Evolutionary conservation across 2,113 vertebrate species (phyloP).

Genomic region (Engystomops pustulosus): DNA sequence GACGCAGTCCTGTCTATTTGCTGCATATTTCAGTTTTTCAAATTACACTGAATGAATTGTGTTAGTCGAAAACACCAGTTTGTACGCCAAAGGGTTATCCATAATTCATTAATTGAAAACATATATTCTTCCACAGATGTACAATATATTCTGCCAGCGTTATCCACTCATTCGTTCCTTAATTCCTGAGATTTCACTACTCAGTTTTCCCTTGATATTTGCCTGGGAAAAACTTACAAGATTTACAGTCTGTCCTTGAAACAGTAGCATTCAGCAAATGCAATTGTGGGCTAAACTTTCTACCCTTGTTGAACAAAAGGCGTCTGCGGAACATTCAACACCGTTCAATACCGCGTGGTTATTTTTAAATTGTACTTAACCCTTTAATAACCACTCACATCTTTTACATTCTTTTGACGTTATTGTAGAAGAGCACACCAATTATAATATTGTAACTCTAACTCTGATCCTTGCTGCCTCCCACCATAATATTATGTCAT

Average conservation of each 20-base stretch:
- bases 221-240: slow-evolving; percentile 28
- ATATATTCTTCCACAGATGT: slow-evolving; percentile 57
- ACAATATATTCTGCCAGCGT: slow-evolving; percentile 50
- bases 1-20: slow-evolving; percentile 24
- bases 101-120: slow-evolving; percentile 59
- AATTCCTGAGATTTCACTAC: slow-evolving; percentile 46
- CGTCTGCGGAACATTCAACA: not conserved
- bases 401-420: no score
- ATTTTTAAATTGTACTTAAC: no score
- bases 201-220: slow-evolving; percentile 52
- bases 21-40: slow-evolving; percentile 30
- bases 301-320: slow-evolving; percentile 14
- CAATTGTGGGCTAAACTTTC: slow-evolving; percentile 44
- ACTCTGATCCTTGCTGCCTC: no score
- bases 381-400: no score
- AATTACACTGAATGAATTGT: slow-evolving; percentile 44
- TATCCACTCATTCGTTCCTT: slow-evolving; percentile 53
- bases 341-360: no score
- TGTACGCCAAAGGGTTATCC: slow-evolving; percentile 41
- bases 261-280: slow-evolving; percentile 36
- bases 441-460: no score
- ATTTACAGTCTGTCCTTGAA: slow-evolving; percentile 57
- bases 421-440: no score
- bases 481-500: no score
- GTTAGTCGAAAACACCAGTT: slow-evolving; percentile 22